Conservation (phyloP, 2,113 vertebrate species). For the Lagopus leucura region DNA sequence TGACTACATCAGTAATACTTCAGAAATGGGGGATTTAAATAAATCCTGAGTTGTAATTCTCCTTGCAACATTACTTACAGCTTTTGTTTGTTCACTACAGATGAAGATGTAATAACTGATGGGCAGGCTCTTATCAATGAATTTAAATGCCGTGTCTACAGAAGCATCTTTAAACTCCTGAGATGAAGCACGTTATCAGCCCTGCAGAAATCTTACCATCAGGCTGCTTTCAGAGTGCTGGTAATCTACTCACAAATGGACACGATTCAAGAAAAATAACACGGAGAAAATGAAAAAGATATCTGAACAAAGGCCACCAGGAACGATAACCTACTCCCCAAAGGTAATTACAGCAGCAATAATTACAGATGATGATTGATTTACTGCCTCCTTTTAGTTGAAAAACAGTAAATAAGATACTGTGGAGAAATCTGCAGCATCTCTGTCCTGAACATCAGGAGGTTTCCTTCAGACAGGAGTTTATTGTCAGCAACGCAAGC, state of each 20-base stretch:
- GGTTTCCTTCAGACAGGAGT: conserved; percentile 59
- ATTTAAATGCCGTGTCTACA: not conserved
- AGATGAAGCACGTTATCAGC: conserved; percentile 24
- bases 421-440: conserved; percentile 51
- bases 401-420: conserved; percentile 59
- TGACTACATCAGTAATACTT: conserved; percentile 34
- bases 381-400: conserved; percentile 60
- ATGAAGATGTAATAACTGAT: conserved; percentile 38
- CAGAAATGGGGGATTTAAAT: conserved; percentile 29
- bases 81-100: conserved; percentile 39
- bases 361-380: conserved; percentile 64
- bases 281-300: conserved; percentile 28
- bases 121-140: conserved; percentile 30
- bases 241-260: conserved; percentile 41
- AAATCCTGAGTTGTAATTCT: conserved; percentile 24
- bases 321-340: conserved; percentile 54
- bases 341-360: conserved; percentile 61
- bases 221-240: conserved; percentile 20
- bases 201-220: conserved; percentile 16
- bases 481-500: conserved; percentile 51
- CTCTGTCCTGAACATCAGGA: conserved; percentile 19
- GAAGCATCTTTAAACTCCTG: conserved; percentile 39
- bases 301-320: conserved; percentile 56
- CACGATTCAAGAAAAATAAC: conserved; percentile 41
- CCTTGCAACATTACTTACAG: conserved; percentile 9